Evolutionary conservation across 2,797 vertebrate species (phyloP).

Genomic region (Channallabes apus): DNA sequence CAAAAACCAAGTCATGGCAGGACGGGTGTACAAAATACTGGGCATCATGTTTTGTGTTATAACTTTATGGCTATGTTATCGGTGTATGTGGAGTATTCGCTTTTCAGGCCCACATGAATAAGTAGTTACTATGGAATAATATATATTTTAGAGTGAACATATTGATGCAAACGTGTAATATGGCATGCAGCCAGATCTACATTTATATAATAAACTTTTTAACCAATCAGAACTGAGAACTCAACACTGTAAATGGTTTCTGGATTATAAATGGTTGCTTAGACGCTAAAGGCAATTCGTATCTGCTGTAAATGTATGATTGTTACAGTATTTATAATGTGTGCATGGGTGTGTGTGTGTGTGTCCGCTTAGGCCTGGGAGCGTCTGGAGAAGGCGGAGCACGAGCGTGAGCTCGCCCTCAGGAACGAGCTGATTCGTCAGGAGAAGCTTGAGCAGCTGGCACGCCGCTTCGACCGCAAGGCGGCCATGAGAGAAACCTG

Average conservation of each 20-base stretch:
- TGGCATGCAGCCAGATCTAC: neutral
- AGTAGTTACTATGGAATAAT: neutral
- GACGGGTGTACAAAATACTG: too few relatives aligned
- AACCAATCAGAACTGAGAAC: neutral
- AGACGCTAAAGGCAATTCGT: neutral
- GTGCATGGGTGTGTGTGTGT: neutral
- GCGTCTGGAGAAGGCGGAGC: conserved; percentile 95
- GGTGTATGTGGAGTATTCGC: neutral
- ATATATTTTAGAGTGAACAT: neutral
- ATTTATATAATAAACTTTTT: neutral
- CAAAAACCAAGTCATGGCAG: too few relatives aligned
- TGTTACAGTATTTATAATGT: neutral
- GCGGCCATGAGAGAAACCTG: conserved; percentile 96
- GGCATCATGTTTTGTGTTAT: too few relatives aligned
- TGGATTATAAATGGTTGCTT: neutral
- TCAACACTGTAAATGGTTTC: too few relatives aligned
- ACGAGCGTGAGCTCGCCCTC: conserved; percentile 91
- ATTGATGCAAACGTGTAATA: neutral
- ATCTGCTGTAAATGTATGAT: neutral
- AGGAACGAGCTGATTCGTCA: conserved; percentile 93
- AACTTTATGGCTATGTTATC: too few relatives aligned
- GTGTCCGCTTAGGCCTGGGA: conserved; percentile 83
- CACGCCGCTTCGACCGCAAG: conserved; percentile 91
- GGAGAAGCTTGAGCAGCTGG: conserved; percentile 95
- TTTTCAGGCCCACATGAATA: neutral